A percentile compares a stretch with the other conserved stretches of the same genome.
Conservation (phyloP, 2,113 vertebrate species). For the Laterallus jamaicensis region DNA sequence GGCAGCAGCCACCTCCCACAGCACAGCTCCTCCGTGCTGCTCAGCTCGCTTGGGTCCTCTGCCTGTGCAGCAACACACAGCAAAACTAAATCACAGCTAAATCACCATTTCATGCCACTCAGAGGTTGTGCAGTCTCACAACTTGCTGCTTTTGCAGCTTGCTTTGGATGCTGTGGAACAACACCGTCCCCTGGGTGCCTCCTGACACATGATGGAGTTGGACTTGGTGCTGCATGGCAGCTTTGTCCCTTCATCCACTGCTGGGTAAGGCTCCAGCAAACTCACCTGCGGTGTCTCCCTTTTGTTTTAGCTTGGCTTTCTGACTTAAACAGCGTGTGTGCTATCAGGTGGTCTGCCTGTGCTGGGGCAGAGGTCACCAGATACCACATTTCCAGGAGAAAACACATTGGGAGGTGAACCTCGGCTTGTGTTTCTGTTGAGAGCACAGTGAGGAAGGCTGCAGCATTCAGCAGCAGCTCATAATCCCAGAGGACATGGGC, state of each 20-base stretch:
- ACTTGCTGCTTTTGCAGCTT: fast-evolving
- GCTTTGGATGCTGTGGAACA: fast-evolving
- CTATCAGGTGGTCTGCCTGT: not conserved
- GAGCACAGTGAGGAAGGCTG: not conserved
- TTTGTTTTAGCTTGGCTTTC: not conserved
- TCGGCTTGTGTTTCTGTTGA: not conserved
- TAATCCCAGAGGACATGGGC: not conserved
- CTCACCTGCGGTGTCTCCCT: not conserved
- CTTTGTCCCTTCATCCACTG: not conserved
- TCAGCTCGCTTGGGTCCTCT: fast-evolving
- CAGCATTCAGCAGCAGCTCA: not conserved
- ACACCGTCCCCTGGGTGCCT: no score
- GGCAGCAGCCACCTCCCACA: not conserved
- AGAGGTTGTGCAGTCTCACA: not conserved
- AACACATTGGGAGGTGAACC: not conserved
- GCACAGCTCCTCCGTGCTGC: not conserved
- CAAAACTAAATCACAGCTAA: not conserved
- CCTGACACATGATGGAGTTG: not conserved
- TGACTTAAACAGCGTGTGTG: fast-evolving
- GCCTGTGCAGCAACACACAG: fast-evolving
- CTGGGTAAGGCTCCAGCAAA: not conserved
- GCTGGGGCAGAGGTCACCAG: not conserved
- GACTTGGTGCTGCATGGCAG: not conserved
- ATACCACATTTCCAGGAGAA: not conserved
- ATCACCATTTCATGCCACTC: not conserved